A percentile compares a stretch with the other conserved stretches of the same genome.
Conservation (phyloP, 2,797 vertebrate species). For the Phrynocephalus guinanensis region DNA sequence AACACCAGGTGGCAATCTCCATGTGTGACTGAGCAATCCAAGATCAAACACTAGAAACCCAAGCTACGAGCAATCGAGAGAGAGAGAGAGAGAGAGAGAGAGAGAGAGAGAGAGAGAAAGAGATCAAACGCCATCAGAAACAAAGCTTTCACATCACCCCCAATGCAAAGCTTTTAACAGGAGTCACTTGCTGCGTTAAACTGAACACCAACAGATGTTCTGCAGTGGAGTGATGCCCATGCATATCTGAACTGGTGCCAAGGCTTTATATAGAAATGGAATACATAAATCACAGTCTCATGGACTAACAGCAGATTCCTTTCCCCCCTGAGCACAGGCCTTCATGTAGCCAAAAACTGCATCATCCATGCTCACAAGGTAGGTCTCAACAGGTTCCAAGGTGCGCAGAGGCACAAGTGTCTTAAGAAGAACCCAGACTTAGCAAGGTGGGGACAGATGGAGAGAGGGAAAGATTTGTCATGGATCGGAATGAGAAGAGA, state of each 20-base stretch:
- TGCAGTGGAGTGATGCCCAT: neutral
- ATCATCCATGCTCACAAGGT: too few species aligned
- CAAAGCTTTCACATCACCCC: neutral
- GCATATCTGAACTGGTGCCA: neutral
- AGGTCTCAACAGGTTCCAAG: neutral
- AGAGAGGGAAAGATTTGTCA: neutral
- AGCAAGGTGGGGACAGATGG: neutral
- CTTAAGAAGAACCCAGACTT: neutral
- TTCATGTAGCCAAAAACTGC: neutral
- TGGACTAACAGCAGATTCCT: neutral
- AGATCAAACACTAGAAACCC: neutral
- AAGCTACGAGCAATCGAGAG: neutral
- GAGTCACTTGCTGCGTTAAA: neutral
- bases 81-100: too few species aligned
- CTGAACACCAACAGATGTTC: neutral
- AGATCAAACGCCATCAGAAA: neutral
- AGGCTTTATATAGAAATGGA: neutral
- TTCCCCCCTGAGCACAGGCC: neutral
- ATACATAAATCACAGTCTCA: neutral
- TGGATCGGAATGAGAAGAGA: neutral
- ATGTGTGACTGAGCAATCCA: neutral
- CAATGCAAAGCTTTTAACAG: neutral
- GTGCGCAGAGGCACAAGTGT: neutral
- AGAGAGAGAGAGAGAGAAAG: too few species aligned
- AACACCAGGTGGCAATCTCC: neutral